Evolutionary conservation across 1,140 invertebrate genomes (phyloP), one percentile per base, ranked within the genome.

Genomic region (Lordiphosa collinella): DNA sequence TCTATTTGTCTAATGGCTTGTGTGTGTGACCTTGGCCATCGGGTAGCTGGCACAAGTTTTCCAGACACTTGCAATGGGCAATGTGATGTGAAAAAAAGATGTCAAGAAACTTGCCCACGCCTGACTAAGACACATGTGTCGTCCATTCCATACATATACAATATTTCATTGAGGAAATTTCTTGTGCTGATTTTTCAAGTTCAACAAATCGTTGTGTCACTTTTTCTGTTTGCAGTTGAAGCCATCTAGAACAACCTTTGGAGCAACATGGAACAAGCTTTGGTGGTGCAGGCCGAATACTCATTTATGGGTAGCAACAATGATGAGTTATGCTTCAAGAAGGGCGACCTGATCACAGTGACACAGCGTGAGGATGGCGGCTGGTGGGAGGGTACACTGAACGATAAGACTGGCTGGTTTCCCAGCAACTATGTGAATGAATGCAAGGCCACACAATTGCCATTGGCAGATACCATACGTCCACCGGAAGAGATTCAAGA

Each of bases 391-490:
- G 98, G 97, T 10, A 99, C 97, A 2, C 90, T 98, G 12, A 93
- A 95, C 63, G 97, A 96, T 46, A 95, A 96, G 88, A 98, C 97
- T 61, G 98, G 97, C 69, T 99, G 98, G 98, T 99, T 99, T 91
- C 98, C 98, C 58, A 96, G 96, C 68, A 98, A 99, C 90, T 99
- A 98, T 92, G 97, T 98, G 12, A 95, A 94, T 82, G 96, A 98
- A 89, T 93, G 93, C 80, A 96, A 95, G 92, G 89, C 91, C 36
- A 92, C 92, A 73, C 25, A 29, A 29, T 90, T 92, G 55, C 91
- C 88, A 2, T 51, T 85, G 12, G 49, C 85, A 36, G 88, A 89
- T 54, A 76, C 91, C 22, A 91, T 92, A 52, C 73, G 91, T 59
- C 92, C 93, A 52, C 91, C 92, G 35, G 93, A 93, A 73, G 93